Base-by-base conservation (phyloP, 2,888 invertebrate species). In the Epinotia demarniana region DNA sequence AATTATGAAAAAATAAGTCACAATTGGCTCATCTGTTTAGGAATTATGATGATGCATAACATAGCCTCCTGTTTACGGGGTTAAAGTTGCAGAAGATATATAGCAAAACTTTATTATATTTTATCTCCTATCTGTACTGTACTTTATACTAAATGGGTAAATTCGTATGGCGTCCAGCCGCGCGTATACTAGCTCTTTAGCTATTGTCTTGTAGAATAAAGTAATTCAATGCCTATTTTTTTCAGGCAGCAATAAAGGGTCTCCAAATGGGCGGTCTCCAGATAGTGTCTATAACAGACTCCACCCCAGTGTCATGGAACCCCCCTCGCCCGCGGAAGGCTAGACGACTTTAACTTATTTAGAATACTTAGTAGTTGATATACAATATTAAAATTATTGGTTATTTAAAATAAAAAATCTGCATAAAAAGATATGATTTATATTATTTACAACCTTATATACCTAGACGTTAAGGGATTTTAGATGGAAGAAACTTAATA, bases 261-360 rank as follows among this genome's bases (percentile, higher is more conserved):
- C 89, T 99, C 23, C 97, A 98, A 91, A 97, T 99, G 97, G 96
- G 97, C 68, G 99, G 99, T 16, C 86, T 99, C 55, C 95, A 98
- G 77, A 96, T 99, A 80, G 95, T 99, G 19, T 99, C 99, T 8
- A 95, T 99, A 72, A 98, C 99, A n/a, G 99, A 99, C 87, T 95
- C 94, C 82, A 99, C 99, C 0, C 96, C 95, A 72, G 96, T 99
- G 6, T 97, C 98, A 0, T 97, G 96, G 96, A 96, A 96, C 89
- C 97, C 97, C 49, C 97, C 97, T 3, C 94, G 99, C 77, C 96
- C 99, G 43, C 95, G 97, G 82, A 99, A 99, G 92, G 96, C 96
- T 73, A 96, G 97, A 84, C 96, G 97, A 93, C 91, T 99, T 86
- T 99, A 96, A 95, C 27, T 63, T 64, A 75, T 77, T 75, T 79